Base-by-base conservation (phyloP, 2,888 invertebrate species). In the Parasteatoda lunata region DNA sequence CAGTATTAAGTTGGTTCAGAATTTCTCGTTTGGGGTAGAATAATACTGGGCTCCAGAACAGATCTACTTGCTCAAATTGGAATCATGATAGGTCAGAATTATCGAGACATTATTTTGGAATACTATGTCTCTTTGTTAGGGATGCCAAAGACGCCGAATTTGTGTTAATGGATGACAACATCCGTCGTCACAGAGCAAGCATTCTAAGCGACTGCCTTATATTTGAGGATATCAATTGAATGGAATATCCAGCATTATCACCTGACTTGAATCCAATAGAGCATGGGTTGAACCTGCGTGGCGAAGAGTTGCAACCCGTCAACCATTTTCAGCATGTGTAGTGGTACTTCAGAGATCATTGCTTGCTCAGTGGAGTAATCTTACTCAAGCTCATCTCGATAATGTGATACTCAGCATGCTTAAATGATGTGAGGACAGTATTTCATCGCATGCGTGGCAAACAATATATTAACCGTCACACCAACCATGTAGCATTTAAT, bases 181-280 rank as follows among this genome's bases (percentile, higher is more conserved):
- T 52, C 51, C 77, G 30, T 64, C 9, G 51, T 68, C 77, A 77
- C 51, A 52, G 7, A 15, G 69, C 68, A 49, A 51, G 30, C 77
- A 51, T 69, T 3, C 30, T 68, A 45, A 9, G 68, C 68, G 51
- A 68, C 51, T 51, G 77, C 51, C 77, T 77, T 51, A 2, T 52
- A 52, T 51, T 11, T 6, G 73, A 75, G 59, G 77, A n/a, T 66
- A 51, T 77, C 65, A 77, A 66, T 49, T 48, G 68, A 1, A 66
- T 77, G 66, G 48, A 68, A 3, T 77, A 51, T 15, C 51, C 77
- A 77, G 54, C 77, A 68, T 69, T 5, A 45, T 77, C 77, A 52
- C 68, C 68, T 6, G 77, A 77, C 54, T 69, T 51, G 69, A 68
- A 77, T 54, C 77, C 69, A 45, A 69, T 77, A 52, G 68, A 52